Evolutionary conservation across 1,140 invertebrate species (phyloP), one percentile per base, ranked within the genome.

Genomic region (Phymastichus coffea): DNA sequence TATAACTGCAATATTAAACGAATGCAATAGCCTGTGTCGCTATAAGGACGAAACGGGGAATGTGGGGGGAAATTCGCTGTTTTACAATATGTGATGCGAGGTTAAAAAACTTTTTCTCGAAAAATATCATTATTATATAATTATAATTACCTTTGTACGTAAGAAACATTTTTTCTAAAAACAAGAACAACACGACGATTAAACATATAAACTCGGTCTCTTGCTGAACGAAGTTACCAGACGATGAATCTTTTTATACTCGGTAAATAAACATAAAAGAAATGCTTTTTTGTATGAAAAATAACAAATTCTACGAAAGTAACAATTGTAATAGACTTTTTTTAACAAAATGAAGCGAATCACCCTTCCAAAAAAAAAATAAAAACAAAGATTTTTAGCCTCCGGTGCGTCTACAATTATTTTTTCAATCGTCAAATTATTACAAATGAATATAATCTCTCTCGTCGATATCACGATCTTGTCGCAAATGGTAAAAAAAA

Each of bases 1-100:
- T 73, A 72, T 68, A 66, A 65, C 65, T 66, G 70, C 70, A 72
- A 72, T 72, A 73, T 61, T 73, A 72, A 12, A 66, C 61, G 68
- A 72, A 69, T 70, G 70, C 71, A 73, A 73, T 71, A 73, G 70
- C 66, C 64, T 69, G 64, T 63, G 61, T 60, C 38, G 37, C 23
- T 60, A 40, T 30, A 60, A 25, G 48, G 35, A 60, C 35, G 7
- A 59, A 53, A 46, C 22, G 38, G 20, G 44, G 20, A 44, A 44
- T 15, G 20, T 35, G 23, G 28, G 35, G 28, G 41, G 58, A 15
- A 54, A 61, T 54, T 61, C 51, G 51, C 58, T 53, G 47, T 53
- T 53, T 12, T 46, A 19, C 41, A 47, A 47, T 53, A 28, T 59
- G 28, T 38, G 22, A 28, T 12, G 35, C 56, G 46, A 58, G 41